Evolutionary conservation across 2,888 invertebrate genomes (phyloP), one percentile per base, ranked within the genome.

Genomic region (Drosophila cognata): DNA sequence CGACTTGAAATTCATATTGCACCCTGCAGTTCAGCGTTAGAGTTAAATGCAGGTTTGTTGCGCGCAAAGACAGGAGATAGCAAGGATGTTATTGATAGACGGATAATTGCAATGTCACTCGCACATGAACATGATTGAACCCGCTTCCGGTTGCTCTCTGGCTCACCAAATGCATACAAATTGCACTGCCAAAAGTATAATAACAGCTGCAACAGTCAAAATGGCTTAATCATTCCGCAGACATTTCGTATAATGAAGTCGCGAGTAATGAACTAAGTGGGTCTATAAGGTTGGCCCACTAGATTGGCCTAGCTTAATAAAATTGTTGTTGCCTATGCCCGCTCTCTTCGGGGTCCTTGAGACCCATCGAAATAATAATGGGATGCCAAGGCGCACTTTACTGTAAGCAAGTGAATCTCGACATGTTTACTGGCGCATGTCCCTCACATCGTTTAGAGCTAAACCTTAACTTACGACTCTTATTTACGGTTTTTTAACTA

Each of bases 81-180:
- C 11, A 60, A 56, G 13, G 16, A 36, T 41, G 18, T 36, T 46
- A 46, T 31, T 66, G 43, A 52, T 61, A 21, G 51, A 53, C 43
- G 31, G 56, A 70, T 69, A 62, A 65, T 64, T 64, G 60, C 43
- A 65, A 61, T 64, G 84, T 46, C 86, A 64, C 52, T 68, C 48
- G 69, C 71, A 69, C 69, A 25, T 80, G 83, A 88, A 67, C 64
- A 10, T 78, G 88, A 84, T 84, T 86, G 84, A 84, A 72, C 60
- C 71, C 59, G 71, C 53, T 72, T 66, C 13, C 33, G 41, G 43
- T 29, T 67, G 55, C 62, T 51, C 69, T 63, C 33, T 72, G 56
- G 18, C 66, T 35, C 25, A 6, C 13, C 21, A 16, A 35, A 41
- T 7, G 53, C 43, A 43, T 38, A 29, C 52, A 59, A 59, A 53